Evolutionary conservation across 2,113 vertebrate species (phyloP).

Genomic region (Scomber japonicus): DNA sequence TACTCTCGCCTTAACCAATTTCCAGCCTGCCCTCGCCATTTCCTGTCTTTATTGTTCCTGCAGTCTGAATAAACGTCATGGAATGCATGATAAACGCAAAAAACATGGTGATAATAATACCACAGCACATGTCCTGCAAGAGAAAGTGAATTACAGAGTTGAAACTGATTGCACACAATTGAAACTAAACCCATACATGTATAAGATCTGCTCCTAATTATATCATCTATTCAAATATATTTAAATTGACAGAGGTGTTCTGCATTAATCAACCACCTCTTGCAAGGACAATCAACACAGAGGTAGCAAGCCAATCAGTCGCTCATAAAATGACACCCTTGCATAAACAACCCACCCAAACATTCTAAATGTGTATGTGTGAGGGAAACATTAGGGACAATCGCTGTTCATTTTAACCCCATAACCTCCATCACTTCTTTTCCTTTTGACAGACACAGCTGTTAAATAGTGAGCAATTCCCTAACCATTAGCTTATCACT

Average conservation of each 20-base stretch:
- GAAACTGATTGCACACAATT: constrained; percentile 24
- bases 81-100: constrained; percentile 30
- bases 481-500: constrained; percentile 75
- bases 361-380: not conserved
- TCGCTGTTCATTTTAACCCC: constrained; percentile 21
- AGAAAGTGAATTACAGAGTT: constrained; percentile 16
- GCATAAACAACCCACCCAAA: not conserved
- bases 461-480: constrained; percentile 67
- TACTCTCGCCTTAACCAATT: constrained; percentile 24
- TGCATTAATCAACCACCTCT: constrained; percentile 57
- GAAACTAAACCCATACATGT: constrained; percentile 16
- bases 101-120: constrained; percentile 20
- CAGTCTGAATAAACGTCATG: constrained; percentile 31
- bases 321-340: constrained; percentile 24
- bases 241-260: constrained; percentile 39
- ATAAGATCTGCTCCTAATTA: constrained; percentile 1
- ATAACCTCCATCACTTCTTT: constrained; percentile 9
- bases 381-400: constrained; percentile 25
- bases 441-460: constrained; percentile 42
- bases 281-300: constrained; percentile 51
- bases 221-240: constrained; percentile 51
- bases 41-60: constrained; percentile 46
- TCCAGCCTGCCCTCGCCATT: constrained; percentile 20
- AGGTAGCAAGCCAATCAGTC: constrained; percentile 41
- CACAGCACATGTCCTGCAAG: not conserved